A percentile compares a stretch with the other conserved stretches of the same genome.
Evolutionary conservation across 2,888 invertebrate genomes (phyloP).

Genomic region (Idaea aversata): DNA sequence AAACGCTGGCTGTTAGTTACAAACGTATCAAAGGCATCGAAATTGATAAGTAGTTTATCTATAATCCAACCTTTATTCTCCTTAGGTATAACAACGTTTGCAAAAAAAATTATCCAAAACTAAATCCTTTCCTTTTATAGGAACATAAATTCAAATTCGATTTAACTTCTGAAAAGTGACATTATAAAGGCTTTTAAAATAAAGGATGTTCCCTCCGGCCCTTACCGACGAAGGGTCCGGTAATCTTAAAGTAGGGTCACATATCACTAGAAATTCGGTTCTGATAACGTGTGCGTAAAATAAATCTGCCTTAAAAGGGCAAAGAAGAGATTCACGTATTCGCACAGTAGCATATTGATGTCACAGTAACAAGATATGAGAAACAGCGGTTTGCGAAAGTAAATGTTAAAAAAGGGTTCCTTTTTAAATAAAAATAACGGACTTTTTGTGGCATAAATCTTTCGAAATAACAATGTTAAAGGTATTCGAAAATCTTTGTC

Average conservation of each 20-base stretch:
- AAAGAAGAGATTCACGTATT: slow-evolving; percentile 38
- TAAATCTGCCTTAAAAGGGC: slow-evolving; percentile 42
- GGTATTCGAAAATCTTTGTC: too few species aligned
- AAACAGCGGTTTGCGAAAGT: slow-evolving; percentile 18
- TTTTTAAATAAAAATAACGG: neutral
- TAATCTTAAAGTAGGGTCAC: slow-evolving; percentile 19
- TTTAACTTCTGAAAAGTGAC: neutral
- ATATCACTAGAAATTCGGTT: slow-evolving; percentile 31
- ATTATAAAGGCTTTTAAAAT: slow-evolving; percentile 3
- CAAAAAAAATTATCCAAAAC: neutral
- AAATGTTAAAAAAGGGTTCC: neutral
- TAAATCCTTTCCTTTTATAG: neutral
- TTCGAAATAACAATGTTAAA: neutral
- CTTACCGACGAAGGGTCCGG: slow-evolving; percentile 1
- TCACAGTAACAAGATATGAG: slow-evolving; percentile 29
- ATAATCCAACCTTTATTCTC: slow-evolving; percentile 4
- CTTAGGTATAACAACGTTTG: neutral
- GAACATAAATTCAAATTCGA: neutral
- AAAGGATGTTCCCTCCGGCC: slow-evolving; percentile 1
- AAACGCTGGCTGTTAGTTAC: too few species aligned
- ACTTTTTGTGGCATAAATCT: neutral
- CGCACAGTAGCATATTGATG: slow-evolving; percentile 40
- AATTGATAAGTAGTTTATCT: neutral
- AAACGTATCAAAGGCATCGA: too few species aligned
- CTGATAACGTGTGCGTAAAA: slow-evolving; percentile 36